A percentile compares a stretch with the other conserved stretches of the same genome.
Evolutionary conservation across 2,113 vertebrate genomes (phyloP).

Genomic region (Cavia porcellus): DNA sequence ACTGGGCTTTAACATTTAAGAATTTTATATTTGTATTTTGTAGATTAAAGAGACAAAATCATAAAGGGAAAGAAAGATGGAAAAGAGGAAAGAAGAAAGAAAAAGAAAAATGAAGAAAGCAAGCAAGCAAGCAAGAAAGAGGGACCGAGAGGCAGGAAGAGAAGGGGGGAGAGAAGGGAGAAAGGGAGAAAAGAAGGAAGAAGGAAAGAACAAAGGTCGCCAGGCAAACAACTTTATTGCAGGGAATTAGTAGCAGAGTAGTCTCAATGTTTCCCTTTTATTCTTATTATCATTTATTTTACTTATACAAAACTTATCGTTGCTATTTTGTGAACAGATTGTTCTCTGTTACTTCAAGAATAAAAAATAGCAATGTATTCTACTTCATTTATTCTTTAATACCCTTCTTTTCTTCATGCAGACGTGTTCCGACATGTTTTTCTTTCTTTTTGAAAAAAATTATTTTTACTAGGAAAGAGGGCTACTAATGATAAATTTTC

Average conservation of each 20-base stretch:
- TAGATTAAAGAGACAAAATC: conserved; percentile 33
- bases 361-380: not conserved
- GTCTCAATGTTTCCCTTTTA: too few species aligned
- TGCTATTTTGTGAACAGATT: not conserved
- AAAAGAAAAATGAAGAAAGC: not conserved
- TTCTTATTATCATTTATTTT: too few species aligned
- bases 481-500: not conserved
- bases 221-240: too few species aligned
- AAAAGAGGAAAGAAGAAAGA: not conserved
- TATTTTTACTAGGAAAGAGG: not conserved
- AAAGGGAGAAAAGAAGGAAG: too few species aligned
- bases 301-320: too few species aligned
- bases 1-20: not conserved
- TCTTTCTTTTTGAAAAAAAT: not conserved
- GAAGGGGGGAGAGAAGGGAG: too few species aligned
- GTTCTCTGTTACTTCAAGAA: not conserved
- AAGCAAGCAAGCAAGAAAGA: not conserved
- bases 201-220: not conserved
- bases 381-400: not conserved
- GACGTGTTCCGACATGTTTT: not conserved
- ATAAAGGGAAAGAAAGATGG: too few species aligned
- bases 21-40: not conserved
- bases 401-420: not conserved
- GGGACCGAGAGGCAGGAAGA: too few species aligned
- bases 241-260: too few species aligned